Evolutionary conservation across 1,140 invertebrate genomes (phyloP).

Genomic region (Tetragonula clypearis): DNA sequence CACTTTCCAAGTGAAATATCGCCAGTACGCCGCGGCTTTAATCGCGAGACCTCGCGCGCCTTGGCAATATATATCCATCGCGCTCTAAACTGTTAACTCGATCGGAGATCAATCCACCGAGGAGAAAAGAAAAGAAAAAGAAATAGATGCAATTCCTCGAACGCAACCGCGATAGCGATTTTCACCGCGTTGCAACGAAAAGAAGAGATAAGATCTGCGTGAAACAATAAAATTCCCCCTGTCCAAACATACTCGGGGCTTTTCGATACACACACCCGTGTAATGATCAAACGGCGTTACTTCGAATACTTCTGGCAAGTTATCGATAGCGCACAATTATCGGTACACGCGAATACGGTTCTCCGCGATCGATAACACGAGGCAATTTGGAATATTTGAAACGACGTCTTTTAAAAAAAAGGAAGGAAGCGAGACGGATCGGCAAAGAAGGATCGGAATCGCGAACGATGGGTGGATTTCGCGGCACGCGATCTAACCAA

Average conservation of each 20-base stretch:
- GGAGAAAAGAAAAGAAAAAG: too few species aligned
- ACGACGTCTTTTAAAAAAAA: not conserved
- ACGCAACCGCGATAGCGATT: not conserved
- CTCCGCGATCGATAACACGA: conserved; percentile 18
- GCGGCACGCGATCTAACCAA: conserved; percentile 19
- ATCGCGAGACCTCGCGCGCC: not conserved
- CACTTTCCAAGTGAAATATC: not conserved
- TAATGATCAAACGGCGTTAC: not conserved
- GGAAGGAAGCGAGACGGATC: not conserved
- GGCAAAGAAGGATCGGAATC: not conserved
- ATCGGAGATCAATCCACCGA: not conserved
- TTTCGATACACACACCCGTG: not conserved
- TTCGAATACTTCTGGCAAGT: not conserved
- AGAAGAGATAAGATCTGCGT: not conserved
- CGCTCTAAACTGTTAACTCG: not conserved
- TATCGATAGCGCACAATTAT: conserved; percentile 27
- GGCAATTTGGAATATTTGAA: conserved; percentile 17
- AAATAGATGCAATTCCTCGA: not conserved
- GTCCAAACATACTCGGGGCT: not conserved
- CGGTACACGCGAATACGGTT: not conserved
- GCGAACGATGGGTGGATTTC: conserved; percentile 19
- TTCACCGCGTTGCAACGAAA: not conserved
- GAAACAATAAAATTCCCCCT: conserved; percentile 26
- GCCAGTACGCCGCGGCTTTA: not conserved
- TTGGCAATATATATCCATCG: not conserved